Evolutionary conservation across 2,888 invertebrate species (phyloP), one percentile per base, ranked within the genome.

Genomic region (Dione vanillae): DNA sequence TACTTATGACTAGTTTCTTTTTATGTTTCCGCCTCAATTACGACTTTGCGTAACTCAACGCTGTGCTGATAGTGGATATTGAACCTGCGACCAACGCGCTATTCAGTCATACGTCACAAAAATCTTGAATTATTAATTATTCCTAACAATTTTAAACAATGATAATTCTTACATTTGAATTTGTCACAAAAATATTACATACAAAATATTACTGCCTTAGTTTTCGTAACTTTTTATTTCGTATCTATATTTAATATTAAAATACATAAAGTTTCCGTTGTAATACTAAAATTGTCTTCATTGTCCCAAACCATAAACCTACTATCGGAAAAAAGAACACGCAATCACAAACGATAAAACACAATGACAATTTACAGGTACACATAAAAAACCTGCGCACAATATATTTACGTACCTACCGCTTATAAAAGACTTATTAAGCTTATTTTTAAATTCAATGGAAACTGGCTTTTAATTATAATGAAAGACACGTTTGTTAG

Each of bases 231-330:
- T n/a, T n/a, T n/a, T n/a, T n/a, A n/a, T n/a, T n/a, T n/a, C n/a
- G 16, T 16, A 47, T 9, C 7, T 47, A 16, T 47, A 47, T 47
- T n/a, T 16, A 47, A 47, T 1, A 10, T 10, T 41, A 7, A 41
- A 47, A 47, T 16, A 35, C 35, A 11, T 54, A 45, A 45, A 14
- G 14, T 12, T 20, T 9, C 1, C 19, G n/a, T 27, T 20, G n/a
- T 45, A 19, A 11, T 20, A 14, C 27, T 43, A 45, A 78, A 85
- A 81, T 76, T 82, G 88, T 87, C 87, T 88, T 89, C 83, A 89
- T 54, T 76, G 80, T 79, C 83, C 64, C 51, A 19, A 64, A 79
- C 83, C 81, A 82, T 83, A 84, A 82, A 79, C 79, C 78, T 79
- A 76, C 76, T 77, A 76, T 78, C 80, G 70, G 66, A 74, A 75